Base-by-base conservation (phyloP, 1,140 invertebrate species). In the Aphaenogaster floridana region DNA sequence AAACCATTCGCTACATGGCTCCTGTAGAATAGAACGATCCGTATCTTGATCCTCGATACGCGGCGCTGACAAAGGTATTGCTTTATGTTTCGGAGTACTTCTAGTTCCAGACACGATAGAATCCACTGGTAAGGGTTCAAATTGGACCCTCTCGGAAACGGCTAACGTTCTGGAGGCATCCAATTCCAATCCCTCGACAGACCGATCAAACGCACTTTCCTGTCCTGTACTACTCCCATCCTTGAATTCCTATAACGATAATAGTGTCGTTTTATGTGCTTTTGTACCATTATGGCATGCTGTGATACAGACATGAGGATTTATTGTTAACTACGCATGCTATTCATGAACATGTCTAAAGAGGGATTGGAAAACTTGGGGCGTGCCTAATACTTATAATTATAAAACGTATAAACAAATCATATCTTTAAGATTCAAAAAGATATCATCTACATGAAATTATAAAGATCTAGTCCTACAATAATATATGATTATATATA, bases 171-270 rank as follows among this genome's bases (percentile, higher is more conserved):
- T 89, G 8, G 95, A 92, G 11, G 94, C 93, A 83, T 95, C 94
- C 15, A 95, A 80, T 72, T 95, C 94, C 76, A 95, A 77, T 15
- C 94, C 92, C 59, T 94, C 92, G 0, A 94, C 72, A 7, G 91
- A 89, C 39, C 91, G 91, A 50, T 93, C 91, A 17, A 95, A 80
- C 9, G 91, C 89, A 66, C 88, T 87, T 34, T 94, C 94, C 3
- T 92, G 93, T 42, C 83, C 91, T 4, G 91, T 90, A 54, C 84
- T 91, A 83, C 88, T 91, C 57, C 93, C 94, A 92, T 95, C 94
- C 84, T 95, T 95, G 68, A 95, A 95, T 87, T 95, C 94, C 95
- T 95, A 88, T 64, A 93, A 93, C 87, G 77, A 89, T 76, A 86
- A 83, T 2, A 34, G 2, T 28, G 21, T 0, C 8, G 21, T 50